phyloP scores from a whole-genome alignment of 2,888 invertebrate genomes.

The Dynastes hyllus region DNA sequence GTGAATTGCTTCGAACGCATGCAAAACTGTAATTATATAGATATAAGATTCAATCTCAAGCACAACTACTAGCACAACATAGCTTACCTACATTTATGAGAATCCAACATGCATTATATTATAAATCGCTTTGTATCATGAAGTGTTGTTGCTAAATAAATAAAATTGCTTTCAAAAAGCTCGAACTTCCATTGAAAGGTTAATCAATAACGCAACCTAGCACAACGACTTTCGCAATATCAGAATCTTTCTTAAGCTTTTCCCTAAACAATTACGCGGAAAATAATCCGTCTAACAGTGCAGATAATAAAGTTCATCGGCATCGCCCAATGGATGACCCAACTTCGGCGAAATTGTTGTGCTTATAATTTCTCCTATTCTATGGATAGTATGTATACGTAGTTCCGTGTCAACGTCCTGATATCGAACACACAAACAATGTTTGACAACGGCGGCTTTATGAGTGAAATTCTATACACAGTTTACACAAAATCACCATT shows the following conservation, averaged over 20 bases:
- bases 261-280: not conserved
- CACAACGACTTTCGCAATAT: slow-evolving; percentile 13
- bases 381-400: not conserved
- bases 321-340: not conserved
- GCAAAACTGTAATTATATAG: no score
- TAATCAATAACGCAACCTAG: not conserved
- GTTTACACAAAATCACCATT: not conserved
- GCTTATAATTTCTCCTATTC: not conserved
- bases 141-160: not conserved
- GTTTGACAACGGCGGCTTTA: not conserved
- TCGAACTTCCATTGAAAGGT: slow-evolving; percentile 24
- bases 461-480: not conserved
- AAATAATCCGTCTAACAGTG: not conserved
- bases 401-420: not conserved
- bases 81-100: no score
- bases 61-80: no score
- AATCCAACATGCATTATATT: no score
- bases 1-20: no score
- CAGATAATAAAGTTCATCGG: slow-evolving; percentile 7
- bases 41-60: no score
- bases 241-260: not conserved
- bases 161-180: not conserved
- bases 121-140: not conserved
- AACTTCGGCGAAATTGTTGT: not conserved
- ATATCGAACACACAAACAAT: not conserved